Evolutionary conservation across 2,797 vertebrate genomes (phyloP), one percentile per base, ranked within the genome.

Genomic region (Pteropus rufus): DNA sequence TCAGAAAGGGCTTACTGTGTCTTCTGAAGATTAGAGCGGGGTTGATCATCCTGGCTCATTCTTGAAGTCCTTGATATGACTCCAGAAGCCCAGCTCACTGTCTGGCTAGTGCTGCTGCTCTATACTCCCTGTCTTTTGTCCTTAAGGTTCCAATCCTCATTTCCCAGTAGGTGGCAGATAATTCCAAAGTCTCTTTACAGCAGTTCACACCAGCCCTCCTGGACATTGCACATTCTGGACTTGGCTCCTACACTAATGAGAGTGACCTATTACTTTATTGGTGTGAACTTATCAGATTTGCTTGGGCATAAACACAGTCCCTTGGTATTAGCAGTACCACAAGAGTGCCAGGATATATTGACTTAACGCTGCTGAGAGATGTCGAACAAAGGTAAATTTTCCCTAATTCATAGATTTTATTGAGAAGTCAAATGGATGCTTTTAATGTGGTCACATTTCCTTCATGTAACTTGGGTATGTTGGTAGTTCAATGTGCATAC

Each of bases 311-410:
- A 49, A 11, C 64, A 80, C 44, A 36, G 24, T 56, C 83, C 75
- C n/a, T 11, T 19, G 24, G 11, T 4, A 15, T 62, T 23, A 41
- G 41, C 54, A 56, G 4, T 36, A 67, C 24, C n/a, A 41, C 0
- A 0, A 89, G 7, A 24, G 2, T 67, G 41, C 14, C 54, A 49
- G n/a, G 19, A 26, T 15, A 39, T 9, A 34, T 23, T 73, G 70
- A 26, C 24, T 26, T 3, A 19, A 77, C 34, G 24, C 44, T 73
- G 64, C 60, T 11, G 11, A 93, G 80, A 77, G 58, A 86, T n/a
- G 29, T 6, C 2, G 1, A 87, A 86, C 31, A 64, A 84, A 75
- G 52, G 26, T 9, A 70, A 69, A 29, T n/a, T 84, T 60, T 46
- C 41, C 56, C 54, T 81, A 7, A 84, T 73, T 67, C 69, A 21